Conservation (phyloP, 92 coral and sea anemone genomes). For the Epizoanthus illoricatus region DNA sequence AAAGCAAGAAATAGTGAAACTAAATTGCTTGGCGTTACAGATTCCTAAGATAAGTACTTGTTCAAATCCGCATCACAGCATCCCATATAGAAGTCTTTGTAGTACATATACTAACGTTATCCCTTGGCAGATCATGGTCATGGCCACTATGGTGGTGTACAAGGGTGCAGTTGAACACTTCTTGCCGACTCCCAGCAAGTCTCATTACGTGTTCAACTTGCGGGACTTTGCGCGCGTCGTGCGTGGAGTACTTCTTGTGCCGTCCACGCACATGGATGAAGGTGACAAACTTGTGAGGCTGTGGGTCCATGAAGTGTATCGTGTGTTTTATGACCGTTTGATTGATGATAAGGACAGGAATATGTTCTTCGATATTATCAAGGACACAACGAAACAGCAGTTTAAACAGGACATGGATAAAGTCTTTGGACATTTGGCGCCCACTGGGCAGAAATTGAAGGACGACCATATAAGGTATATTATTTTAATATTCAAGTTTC, state of each 20-base stretch:
- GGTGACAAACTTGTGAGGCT: slow-evolving; percentile 95
- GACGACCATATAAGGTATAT: slow-evolving; percentile 90
- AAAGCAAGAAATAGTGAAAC: too few species aligned
- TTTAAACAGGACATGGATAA: slow-evolving; percentile 92
- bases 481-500: background rate
- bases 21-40: too few species aligned
- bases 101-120: too few species aligned
- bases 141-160: slow-evolving; percentile 94
- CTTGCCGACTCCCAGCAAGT: slow-evolving; percentile 97
- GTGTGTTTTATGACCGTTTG: slow-evolving; percentile 95
- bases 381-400: slow-evolving; percentile 86
- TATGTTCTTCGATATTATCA: slow-evolving; percentile 94
- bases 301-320: slow-evolving; percentile 98
- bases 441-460: slow-evolving; percentile 88
- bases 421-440: slow-evolving; percentile 80
- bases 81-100: too few species aligned
- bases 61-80: too few species aligned
- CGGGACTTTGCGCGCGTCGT: slow-evolving; percentile 99
- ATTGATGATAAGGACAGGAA: slow-evolving; percentile 89
- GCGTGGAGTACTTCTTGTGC: slow-evolving; percentile 96
- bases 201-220: slow-evolving; percentile 98
- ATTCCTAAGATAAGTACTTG: too few species aligned
- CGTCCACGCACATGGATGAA: slow-evolving; percentile 87
- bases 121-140: slow-evolving; percentile 73
- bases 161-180: slow-evolving; percentile 95